Conservation (phyloP, 1,140 invertebrate species). For the Scaptomyza pallida region DNA sequence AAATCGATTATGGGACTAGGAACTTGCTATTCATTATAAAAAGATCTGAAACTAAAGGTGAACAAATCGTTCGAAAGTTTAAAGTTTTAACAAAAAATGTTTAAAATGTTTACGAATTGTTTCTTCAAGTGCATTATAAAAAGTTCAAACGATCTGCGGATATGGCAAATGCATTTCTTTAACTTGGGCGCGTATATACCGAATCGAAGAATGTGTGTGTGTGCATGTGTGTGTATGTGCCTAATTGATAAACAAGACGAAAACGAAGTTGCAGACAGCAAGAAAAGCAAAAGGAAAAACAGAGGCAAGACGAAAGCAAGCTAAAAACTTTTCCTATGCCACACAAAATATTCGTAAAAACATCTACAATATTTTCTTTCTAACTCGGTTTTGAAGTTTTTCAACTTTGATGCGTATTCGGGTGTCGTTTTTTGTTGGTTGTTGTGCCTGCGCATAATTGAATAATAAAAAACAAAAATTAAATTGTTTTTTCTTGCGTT, state of each 20-base stretch:
- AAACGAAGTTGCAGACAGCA: background rate
- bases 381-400: conserved; percentile 32
- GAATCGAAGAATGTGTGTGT: conserved; percentile 34
- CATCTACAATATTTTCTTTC: conserved; percentile 23
- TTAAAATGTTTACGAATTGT: too few relatives aligned
- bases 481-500: conserved; percentile 69
- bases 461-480: conserved; percentile 67
- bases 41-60: too few relatives aligned
- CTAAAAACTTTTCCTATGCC: conserved; percentile 23
- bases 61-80: too few relatives aligned
- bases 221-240: conserved; percentile 50
- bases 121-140: background rate
- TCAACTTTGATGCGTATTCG: conserved; percentile 33
- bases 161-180: conserved; percentile 56
- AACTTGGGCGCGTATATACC: conserved; percentile 18
- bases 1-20: too few relatives aligned
- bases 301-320: background rate
- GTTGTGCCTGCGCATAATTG: conserved; percentile 57
- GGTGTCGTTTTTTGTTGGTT: background rate
- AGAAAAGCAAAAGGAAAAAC: background rate
- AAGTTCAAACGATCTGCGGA: conserved; percentile 23
- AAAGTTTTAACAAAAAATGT: too few relatives aligned
- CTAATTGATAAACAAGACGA: conserved; percentile 77
- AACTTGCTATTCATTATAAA: too few relatives aligned
- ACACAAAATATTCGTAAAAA: conserved; percentile 15